Evolutionary conservation across 2,113 vertebrate species (phyloP).

Genomic region (Podarcis raffonei): DNA sequence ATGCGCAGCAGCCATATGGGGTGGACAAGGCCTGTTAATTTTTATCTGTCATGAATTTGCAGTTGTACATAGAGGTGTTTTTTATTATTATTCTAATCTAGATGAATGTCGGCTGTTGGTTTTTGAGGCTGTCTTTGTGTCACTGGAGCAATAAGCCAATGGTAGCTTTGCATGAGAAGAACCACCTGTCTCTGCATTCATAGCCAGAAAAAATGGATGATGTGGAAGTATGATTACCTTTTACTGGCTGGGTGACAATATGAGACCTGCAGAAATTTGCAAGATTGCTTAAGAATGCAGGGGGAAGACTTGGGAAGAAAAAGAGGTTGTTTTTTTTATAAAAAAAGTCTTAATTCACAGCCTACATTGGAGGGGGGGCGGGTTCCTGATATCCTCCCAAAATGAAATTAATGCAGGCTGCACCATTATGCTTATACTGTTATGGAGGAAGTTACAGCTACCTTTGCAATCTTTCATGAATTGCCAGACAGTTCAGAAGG

Average conservation of each 20-base stretch:
- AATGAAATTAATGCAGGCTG: not conserved
- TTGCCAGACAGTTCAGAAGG: constrained; percentile 1
- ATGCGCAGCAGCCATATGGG: no score
- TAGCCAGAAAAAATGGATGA: not conserved
- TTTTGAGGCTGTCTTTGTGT: not conserved
- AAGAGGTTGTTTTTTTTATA: not conserved
- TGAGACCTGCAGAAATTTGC: not conserved
- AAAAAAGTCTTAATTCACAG: not conserved
- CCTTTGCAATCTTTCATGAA: not conserved
- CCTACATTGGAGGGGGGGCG: not conserved
- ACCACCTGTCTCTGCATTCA: no score
- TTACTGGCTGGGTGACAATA: not conserved
- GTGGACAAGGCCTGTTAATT: not conserved
- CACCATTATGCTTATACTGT: not conserved
- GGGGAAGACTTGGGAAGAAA: not conserved
- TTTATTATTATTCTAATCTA: not conserved
- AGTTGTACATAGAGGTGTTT: not conserved
- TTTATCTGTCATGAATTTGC: not conserved
- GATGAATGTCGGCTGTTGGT: not conserved
- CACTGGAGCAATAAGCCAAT: not conserved
- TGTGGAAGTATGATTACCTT: not conserved
- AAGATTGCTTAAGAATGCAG: not conserved
- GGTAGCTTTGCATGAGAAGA: not conserved
- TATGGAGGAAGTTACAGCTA: not conserved
- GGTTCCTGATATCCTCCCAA: not conserved